Conservation (phyloP, 2,113 vertebrate species). For the Chloroceryle aenea region DNA sequence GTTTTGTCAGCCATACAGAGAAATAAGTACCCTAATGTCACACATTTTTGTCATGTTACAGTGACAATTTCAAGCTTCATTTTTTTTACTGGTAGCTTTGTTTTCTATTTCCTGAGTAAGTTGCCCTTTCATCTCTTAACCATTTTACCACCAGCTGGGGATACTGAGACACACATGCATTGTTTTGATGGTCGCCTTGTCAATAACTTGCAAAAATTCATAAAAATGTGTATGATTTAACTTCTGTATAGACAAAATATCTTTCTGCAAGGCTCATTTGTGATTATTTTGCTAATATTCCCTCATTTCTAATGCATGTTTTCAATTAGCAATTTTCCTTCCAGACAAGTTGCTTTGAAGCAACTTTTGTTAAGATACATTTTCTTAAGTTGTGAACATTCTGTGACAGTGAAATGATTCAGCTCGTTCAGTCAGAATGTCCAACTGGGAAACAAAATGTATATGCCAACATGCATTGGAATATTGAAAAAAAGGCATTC, state of each 20-base stretch:
- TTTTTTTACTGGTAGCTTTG: not conserved
- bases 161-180: fast-evolving
- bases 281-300: not conserved
- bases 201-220: not conserved
- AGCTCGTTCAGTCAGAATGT: not conserved
- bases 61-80: not conserved
- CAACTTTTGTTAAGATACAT: not conserved
- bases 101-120: not conserved
- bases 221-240: not conserved
- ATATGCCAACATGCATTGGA: not conserved
- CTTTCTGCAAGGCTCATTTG: not conserved
- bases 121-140: not conserved
- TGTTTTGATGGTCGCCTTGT: not conserved
- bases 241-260: not conserved
- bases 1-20: not conserved
- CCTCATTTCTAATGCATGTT: not conserved
- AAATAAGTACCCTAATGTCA: not conserved
- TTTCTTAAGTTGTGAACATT: not conserved
- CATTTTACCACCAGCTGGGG: not conserved
- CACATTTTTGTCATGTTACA: not conserved
- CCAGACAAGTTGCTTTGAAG: not conserved
- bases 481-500: not conserved
- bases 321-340: not conserved
- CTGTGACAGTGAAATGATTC: not conserved
- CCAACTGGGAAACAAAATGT: not conserved